Base-by-base conservation (phyloP, 1,140 invertebrate species). In the Antheraea pernyi region DNA sequence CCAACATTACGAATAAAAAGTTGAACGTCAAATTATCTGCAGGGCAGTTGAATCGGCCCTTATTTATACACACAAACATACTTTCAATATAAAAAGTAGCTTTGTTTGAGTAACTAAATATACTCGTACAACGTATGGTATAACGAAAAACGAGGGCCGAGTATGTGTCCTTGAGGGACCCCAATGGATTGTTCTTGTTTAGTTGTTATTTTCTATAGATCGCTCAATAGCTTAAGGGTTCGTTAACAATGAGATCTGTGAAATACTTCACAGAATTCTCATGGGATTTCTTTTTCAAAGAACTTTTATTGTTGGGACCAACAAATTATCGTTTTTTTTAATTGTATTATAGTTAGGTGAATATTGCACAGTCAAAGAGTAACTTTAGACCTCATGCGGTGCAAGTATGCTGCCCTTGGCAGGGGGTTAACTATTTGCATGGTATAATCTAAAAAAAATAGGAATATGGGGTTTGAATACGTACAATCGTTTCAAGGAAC, bases 111-210 rank as follows among this genome's bases (percentile, higher is more conserved):
- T 42, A 42, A 42, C 11, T 9, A 42, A 9, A 7, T 7, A 11
- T 42, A 42, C 11, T 42, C 39, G 39, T 42, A 42, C 39, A 11
- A 42, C 39, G 11, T 6, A n/a, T 11, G 16, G 16, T 53, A 16
- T 13, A 11, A 3, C 16, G 16, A 53, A 13, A 16, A 53, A 53
- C 46, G 6, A 18, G 75, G 71, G 19, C 42, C 68, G 11, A 71
- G 37, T 11, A 59, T 37, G 42, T 62, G 79, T 75, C 77, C 79
- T 79, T 79, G 77, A 10, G 75, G 60, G 65, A 79, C 79, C 79
- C 78, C 74, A 64, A 69, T 61, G 37, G 42, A 59, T 46, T 39
- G 46, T 69, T 63, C 70, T 46, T 73, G 46, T 53, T 53, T 6
- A 11, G 39, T 42, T 53, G 7, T 42, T 11, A n/a, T 53, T 53